phyloP scores from a whole-genome alignment of 2,888 invertebrate species.

The Patella pellucida region DNA sequence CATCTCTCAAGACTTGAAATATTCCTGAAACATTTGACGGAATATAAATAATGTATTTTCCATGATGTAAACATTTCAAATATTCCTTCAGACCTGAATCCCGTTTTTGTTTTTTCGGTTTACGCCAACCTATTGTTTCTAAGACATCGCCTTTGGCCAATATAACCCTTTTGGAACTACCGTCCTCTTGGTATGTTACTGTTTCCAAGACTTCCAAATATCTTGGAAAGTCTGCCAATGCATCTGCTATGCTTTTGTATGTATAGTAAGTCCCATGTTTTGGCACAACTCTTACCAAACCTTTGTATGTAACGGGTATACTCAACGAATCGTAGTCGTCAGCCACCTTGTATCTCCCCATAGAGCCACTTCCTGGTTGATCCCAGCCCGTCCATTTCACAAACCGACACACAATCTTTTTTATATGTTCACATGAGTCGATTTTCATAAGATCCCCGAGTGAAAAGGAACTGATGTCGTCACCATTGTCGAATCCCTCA shows the following conservation, averaged over 20 bases:
- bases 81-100: neutral
- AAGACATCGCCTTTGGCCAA: neutral
- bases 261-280: conserved; percentile 13
- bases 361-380: neutral
- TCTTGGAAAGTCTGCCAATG: conserved; percentile 16
- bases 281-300: conserved; percentile 13
- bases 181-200: neutral
- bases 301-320: conserved; percentile 17
- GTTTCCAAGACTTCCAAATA: conserved; percentile 4
- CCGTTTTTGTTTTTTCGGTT: neutral
- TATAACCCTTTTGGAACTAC: neutral
- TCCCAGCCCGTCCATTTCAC: neutral
- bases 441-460: conserved; percentile 23
- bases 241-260: conserved; percentile 13
- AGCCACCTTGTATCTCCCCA: neutral
- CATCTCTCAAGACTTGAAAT: conserved; percentile 13
- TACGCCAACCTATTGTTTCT: neutral
- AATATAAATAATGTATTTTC: conserved; percentile 1
- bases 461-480: conserved; percentile 14
- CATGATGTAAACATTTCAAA: neutral
- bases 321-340: neutral
- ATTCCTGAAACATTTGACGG: neutral
- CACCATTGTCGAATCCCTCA: conserved; percentile 18
- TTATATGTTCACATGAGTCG: conserved; percentile 16
- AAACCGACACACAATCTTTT: conserved; percentile 1